Evolutionary conservation across 2,113 vertebrate species (phyloP), one percentile per base, ranked within the genome.

Genomic region (Sardina pilchardus): DNA sequence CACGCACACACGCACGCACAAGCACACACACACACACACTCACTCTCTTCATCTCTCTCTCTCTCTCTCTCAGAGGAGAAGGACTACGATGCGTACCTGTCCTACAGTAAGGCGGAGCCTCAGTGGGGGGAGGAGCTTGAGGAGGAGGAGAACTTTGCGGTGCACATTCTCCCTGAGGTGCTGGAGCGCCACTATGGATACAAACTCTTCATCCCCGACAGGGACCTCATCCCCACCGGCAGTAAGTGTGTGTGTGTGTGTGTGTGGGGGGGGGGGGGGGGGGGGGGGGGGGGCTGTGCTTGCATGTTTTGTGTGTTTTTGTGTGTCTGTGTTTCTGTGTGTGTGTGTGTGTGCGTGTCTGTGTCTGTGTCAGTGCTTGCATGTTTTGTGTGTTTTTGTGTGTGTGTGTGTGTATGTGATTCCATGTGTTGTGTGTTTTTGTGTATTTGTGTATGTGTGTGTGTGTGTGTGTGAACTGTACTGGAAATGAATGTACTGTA

Each of bases 141-240:
- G 81, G 97, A 99, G 91, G 98, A 99, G 95, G 98, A 99, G 88
- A 97, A 97, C 87, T 99, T 99, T 91, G 98, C 98, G 88, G 96
- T 99, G 89, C 98, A 99, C 94, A 98, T 99, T 89, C 94, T 99
- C 53, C 98, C 98, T 78, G 98, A 99, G 86, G 98, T 99, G 92
- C 95, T 99, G 91, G 98, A 99, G 95, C 99, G 99, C 91, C 98
- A 99, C 90, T 99, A 99, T 85, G 98, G 98, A 85, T 99, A 99
- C 92, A 99, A 99, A 86, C 93, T 99, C 92, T 99, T 99, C 92
- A 99, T 99, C 92, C 98, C 98, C 81, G 98, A 99, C 85, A 96
- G 98, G 93, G 98, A 99, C 94, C 96, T 99, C 92, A 99, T 99
- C 91, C 98, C 98, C 90, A 98, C 98, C 89, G 98, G 98, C 97